These are phyloP conservation scores for Gymnosoma rotundatum DNA, from an alignment of 2,888 invertebrate species.

Conservation along the genomic window DNA sequence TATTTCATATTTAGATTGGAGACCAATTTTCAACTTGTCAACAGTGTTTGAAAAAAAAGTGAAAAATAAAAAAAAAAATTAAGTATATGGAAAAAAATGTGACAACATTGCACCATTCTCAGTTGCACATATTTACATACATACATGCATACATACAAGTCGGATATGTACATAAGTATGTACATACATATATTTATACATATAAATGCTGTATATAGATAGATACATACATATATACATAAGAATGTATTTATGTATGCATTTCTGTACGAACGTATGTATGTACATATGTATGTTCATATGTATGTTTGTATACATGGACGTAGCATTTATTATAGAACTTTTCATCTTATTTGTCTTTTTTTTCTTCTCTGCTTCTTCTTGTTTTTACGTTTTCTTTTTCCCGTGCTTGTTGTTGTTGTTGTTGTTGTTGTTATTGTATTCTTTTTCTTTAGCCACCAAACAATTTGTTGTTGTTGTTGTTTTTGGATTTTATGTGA, in stretches of 20 bases:
- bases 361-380: slow-evolving; percentile 18
- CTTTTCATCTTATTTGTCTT: slow-evolving; percentile 17
- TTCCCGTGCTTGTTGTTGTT: slow-evolving; percentile 21
- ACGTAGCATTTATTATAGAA: neutral
- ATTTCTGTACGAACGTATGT: too few species aligned
- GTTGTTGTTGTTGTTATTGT: slow-evolving; percentile 23
- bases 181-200: neutral
- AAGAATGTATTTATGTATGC: neutral
- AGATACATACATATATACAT: neutral
- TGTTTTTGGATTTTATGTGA: slow-evolving; percentile 61
- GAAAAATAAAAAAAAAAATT: slow-evolving; percentile 19
- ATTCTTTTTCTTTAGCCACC: slow-evolving; percentile 52
- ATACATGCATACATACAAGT: neutral
- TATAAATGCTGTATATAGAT: neutral
- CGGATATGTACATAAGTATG: neutral
- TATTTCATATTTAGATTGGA: slow-evolving; percentile 53
- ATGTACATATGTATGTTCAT: too few species aligned
- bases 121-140: slow-evolving; percentile 11
- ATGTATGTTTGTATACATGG: neutral
- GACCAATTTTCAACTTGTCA: slow-evolving; percentile 66
- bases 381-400: slow-evolving; percentile 41
- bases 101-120: slow-evolving; percentile 66
- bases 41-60: slow-evolving; percentile 53
- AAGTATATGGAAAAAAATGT: slow-evolving; percentile 47
- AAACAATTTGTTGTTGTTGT: slow-evolving; percentile 54